Base-by-base conservation (phyloP, 1,140 invertebrate species). In the Ostrea denselamellosa region DNA sequence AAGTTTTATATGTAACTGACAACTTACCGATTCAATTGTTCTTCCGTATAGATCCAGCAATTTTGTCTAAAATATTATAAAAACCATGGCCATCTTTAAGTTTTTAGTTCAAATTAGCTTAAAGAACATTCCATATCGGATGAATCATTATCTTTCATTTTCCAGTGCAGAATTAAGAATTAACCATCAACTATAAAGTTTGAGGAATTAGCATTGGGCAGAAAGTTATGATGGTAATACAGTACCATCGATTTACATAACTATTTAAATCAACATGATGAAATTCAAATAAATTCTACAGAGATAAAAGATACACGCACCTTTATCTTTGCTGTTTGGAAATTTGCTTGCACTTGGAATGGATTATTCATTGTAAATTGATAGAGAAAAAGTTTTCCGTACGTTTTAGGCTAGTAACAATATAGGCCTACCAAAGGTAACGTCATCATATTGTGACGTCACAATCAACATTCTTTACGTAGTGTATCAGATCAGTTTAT, bases 1-100 rank as follows among this genome's bases (percentile, higher is more conserved):
- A 44, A 44, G 34, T 44, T 44, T 44, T 44, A 44, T 5, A 44
- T 44, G 34, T 44, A 62, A 62, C 12, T 14, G 0, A 34, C 0
- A 34, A 77, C 68, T 77, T 25, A 77, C 68, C 68, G 25, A 77
- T 25, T 77, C 68, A 77, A 77, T 17, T 2, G 25, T 28, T 77
- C 68, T 77, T 34, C 68, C 68, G 17, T 77, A 77, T 7, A 0
- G 9, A 34, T 77, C 68, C 14, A 12, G 5, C 4, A 77, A 8
- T 34, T 25, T 34, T 77, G 68, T 25, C 68, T 77, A 34, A 44
- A 62, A n/a, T 19, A 3, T 58, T 19, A 62, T 3, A 62, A 19
- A 19, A n/a, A 62, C 1, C 34, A 44, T 5, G 5, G 34, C 5
- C 34, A 44, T 2, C 5, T 44, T 44, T 44, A 5, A 44, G 34